Evolutionary conservation across 2,888 invertebrate species (phyloP).

Genomic region (Isotomurus palustris): DNA sequence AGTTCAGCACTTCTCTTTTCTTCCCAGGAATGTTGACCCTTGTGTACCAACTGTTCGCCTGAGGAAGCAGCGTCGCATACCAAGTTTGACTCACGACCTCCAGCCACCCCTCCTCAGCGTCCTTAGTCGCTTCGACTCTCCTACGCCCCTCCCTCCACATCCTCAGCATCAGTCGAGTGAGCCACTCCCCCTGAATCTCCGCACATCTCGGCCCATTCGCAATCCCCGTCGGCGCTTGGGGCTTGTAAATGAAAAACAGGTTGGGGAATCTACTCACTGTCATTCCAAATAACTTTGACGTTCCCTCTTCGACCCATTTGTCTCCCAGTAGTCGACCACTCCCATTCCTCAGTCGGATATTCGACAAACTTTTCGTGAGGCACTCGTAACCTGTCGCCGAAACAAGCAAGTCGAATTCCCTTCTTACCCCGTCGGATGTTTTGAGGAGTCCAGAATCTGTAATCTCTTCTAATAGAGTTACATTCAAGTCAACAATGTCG

Average conservation of each 20-base stretch:
- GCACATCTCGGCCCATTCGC: neutral
- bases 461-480: constrained; percentile 8
- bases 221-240: constrained; percentile 19
- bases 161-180: neutral
- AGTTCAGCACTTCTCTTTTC: constrained; percentile 8
- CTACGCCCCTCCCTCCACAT: neutral
- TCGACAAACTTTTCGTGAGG: too few species aligned
- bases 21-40: constrained; percentile 16
- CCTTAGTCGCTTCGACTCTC: neutral
- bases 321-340: constrained; percentile 6
- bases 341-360: too few species aligned
- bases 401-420: constrained; percentile 6
- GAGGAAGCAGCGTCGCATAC: constrained; percentile 8
- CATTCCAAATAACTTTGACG: constrained; percentile 7
- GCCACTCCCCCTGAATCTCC: constrained; percentile 13
- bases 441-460: constrained; percentile 1
- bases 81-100: neutral
- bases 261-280: constrained; percentile 7
- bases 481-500: constrained; percentile 9
- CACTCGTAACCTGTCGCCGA: constrained; percentile 15
- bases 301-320: constrained; percentile 13
- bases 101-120: constrained; percentile 10
- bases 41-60: constrained; percentile 9
- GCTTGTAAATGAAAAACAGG: constrained; percentile 14
- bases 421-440: constrained; percentile 2